Evolutionary conservation across 2,888 invertebrate genomes (phyloP), one percentile per base, ranked within the genome.

Genomic region (Mimumesa dahlbomi): DNA sequence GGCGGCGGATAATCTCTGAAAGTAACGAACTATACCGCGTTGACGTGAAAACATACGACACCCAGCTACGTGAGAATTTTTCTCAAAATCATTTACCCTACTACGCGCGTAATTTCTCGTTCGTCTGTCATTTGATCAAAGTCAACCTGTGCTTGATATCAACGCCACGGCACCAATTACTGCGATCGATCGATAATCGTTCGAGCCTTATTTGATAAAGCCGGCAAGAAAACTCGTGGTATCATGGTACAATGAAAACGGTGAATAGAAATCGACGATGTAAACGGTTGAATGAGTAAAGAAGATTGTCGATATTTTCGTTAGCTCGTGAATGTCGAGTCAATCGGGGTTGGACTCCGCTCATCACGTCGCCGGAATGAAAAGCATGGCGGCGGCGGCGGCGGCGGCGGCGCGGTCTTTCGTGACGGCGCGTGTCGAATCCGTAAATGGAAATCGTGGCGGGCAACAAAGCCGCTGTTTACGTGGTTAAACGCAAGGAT

Each of bases 401-500:
- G n/a, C n/a, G n/a, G 31, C 50, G 52, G 78, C 78, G 79, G 73
- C 66, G 52, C 53, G 66, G 68, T 81, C 76, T 77, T 83, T 77
- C 77, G 77, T 82, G 75, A 69, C 72, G 74, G 79, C 75, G 82
- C 88, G 84, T 85, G 74, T 81, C 88, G 85, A 87, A 89, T 88
- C 58, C 74, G 82, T 86, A 87, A 87, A 88, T 87, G 85, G 85
- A 87, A 88, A 88, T 88, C 82, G 85, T 82, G 84, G 84, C 84
- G 73, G 76, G 69, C 77, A 80, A 86, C 85, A 86, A 87, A 87
- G 85, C 73, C 79, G 83, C 84, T 85, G 88, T 88, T 88, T 87
- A 86, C 83, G 83, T 82, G 87, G 84, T 84, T 87, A 87, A 87
- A 87, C 85, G 86, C 71, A 59, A 67, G 73, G 68, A 79, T 77